phyloP scores from a whole-genome alignment of 2,888 invertebrate species.

The Drosophila ustulata region DNA sequence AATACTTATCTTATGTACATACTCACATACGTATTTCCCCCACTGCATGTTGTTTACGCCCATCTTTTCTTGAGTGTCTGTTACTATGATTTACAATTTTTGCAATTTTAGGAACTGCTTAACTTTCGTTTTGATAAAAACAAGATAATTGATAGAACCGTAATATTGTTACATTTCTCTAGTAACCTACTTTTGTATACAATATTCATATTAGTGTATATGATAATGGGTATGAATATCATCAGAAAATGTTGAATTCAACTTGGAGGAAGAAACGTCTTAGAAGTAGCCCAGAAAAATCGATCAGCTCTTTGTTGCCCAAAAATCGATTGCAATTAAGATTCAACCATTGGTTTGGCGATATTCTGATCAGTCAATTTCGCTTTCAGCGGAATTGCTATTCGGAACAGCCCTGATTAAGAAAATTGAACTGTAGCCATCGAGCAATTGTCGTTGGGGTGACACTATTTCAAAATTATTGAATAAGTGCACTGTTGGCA shows the following conservation, averaged over 20 bases:
- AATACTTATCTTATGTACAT: conserved; percentile 3
- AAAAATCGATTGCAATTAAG: neutral
- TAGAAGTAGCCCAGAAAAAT: too few relatives aligned
- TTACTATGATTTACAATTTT: neutral
- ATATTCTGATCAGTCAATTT: neutral
- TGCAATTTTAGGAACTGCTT: neutral
- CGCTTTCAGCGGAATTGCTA: neutral
- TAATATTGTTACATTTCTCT: too few relatives aligned
- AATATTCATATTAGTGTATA: too few relatives aligned
- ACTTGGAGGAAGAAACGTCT: too few relatives aligned
- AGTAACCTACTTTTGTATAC: neutral
- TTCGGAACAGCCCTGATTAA: neutral
- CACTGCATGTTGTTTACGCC: neutral
- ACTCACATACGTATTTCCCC: neutral
- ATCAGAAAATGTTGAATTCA: too few relatives aligned
- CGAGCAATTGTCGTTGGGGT: conserved; percentile 1
- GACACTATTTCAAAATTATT: conserved; percentile 4
- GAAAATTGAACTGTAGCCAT: conserved; percentile 13
- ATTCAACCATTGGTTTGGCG: neutral
- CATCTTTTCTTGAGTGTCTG: neutral
- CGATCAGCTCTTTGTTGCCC: too few relatives aligned
- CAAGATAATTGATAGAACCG: neutral
- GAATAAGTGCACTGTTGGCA: conserved; percentile 9
- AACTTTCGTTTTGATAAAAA: neutral
- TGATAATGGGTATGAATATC: too few relatives aligned